phyloP scores from a whole-genome alignment of 2,797 vertebrate species.

The Phylloscopus collybita region DNA sequence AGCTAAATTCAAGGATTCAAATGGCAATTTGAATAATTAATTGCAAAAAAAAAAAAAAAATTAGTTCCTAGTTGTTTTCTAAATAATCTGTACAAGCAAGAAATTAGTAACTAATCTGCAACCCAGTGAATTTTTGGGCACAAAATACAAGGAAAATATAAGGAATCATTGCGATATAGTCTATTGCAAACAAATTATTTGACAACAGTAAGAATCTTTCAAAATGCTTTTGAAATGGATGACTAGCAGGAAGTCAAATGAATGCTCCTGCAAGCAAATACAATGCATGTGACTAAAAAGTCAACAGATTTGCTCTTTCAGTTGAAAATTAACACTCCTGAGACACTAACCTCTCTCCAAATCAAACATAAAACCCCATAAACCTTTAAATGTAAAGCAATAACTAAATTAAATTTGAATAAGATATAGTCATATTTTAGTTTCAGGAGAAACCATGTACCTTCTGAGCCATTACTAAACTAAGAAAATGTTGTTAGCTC shows the following conservation, averaged over 20 bases:
- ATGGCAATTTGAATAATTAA: not conserved
- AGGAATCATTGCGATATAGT: not conserved
- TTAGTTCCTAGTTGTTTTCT: not conserved
- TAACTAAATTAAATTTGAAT: constrained; percentile 10
- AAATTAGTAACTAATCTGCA: not conserved
- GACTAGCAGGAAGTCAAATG: constrained; percentile 5
- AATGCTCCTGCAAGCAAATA: constrained; percentile 14
- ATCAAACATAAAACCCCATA: not conserved
- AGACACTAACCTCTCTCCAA: not conserved
- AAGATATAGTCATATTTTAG: not conserved
- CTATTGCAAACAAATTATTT: not conserved
- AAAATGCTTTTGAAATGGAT: constrained; percentile 2
- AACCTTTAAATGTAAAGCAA: not conserved
- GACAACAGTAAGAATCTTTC: not conserved
- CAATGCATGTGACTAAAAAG: constrained; percentile 10
- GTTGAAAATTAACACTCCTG: not conserved
- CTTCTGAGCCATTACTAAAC: not conserved
- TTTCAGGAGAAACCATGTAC: not conserved
- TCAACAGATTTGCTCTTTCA: not conserved
- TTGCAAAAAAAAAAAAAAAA: not conserved
- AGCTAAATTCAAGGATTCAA: not conserved
- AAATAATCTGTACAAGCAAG: not conserved
- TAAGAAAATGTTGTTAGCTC: not conserved
- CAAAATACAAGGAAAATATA: not conserved
- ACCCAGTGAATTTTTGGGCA: not conserved